These are phyloP conservation scores for Hylomyscus alleni DNA, from an alignment of 2,797 vertebrate species.

Conservation along the genomic window DNA sequence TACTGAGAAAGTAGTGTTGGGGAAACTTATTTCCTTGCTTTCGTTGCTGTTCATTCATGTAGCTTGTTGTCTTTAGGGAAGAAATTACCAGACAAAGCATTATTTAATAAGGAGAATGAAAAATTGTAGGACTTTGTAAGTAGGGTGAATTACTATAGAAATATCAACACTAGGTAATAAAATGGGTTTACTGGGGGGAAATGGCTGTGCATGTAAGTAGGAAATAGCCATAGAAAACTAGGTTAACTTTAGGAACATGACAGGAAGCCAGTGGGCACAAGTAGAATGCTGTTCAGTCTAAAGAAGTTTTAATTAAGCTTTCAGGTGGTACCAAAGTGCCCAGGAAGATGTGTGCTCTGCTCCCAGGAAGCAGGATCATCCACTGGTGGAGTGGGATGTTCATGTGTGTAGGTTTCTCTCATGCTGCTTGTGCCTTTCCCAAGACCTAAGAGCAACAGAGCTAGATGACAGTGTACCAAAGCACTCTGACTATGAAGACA, in stretches of 20 bases:
- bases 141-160: background rate
- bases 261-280: background rate
- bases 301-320: background rate
- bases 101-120: background rate
- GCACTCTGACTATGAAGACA: background rate
- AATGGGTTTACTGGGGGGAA: background rate
- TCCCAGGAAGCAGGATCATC: background rate
- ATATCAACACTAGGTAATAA: background rate
- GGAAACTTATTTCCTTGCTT: conserved; percentile 5
- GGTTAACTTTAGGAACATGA: background rate
- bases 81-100: background rate
- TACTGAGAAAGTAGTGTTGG: background rate
- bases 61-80: background rate
- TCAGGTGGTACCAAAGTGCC: background rate
- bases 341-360: background rate
- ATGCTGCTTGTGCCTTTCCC: background rate
- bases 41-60: background rate
- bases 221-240: background rate
- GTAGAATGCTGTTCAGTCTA: background rate
- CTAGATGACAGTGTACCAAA: background rate
- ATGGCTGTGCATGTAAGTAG: background rate
- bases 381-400: no score
- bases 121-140: background rate
- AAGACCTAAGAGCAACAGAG: background rate
- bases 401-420: background rate